A percentile compares a stretch with the other conserved stretches of the same genome.
These are phyloP conservation scores for Colaptes auratus DNA, from an alignment of 2,113 vertebrate genomes.

Conservation along the genomic window DNA sequence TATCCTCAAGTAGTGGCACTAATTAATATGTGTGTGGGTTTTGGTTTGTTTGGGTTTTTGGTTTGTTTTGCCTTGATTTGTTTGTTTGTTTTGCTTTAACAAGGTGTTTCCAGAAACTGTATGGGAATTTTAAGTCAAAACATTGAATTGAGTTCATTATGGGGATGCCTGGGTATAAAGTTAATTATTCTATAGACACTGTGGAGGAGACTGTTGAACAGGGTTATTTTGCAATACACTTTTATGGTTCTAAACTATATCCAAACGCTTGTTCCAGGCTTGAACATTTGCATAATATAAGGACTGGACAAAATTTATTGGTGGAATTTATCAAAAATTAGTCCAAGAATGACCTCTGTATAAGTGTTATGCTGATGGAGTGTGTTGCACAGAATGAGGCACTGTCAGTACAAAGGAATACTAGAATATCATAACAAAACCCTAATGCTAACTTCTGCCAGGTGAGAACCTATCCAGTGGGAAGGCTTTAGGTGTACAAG, in stretches of 20 bases:
- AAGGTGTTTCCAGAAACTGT: not conserved
- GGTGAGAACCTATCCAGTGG: not conserved
- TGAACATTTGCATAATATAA: not conserved
- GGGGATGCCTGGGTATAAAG: not conserved
- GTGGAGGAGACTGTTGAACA: not conserved
- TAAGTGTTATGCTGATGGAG: not conserved
- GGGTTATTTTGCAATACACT: not conserved
- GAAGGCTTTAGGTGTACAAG: not conserved
- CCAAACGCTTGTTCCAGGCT: not conserved
- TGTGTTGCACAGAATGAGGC: not conserved
- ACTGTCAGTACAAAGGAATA: not conserved
- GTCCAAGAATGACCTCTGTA: not conserved
- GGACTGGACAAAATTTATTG: not conserved
- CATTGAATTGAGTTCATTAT: not conserved
- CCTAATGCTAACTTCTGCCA: not conserved
- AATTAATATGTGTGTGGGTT: rapidly evolving
- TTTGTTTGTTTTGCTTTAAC: not conserved
- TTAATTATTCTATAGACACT: not conserved
- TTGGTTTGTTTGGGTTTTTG: no score
- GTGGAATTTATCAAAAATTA: not conserved
- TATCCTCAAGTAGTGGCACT: not conserved
- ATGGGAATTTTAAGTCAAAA: not conserved
- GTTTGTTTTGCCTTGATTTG: not conserved
- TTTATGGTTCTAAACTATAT: not conserved
- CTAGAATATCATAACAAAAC: not conserved